Conservation (phyloP, 2,113 vertebrate genomes). For the Scomber japonicus region DNA sequence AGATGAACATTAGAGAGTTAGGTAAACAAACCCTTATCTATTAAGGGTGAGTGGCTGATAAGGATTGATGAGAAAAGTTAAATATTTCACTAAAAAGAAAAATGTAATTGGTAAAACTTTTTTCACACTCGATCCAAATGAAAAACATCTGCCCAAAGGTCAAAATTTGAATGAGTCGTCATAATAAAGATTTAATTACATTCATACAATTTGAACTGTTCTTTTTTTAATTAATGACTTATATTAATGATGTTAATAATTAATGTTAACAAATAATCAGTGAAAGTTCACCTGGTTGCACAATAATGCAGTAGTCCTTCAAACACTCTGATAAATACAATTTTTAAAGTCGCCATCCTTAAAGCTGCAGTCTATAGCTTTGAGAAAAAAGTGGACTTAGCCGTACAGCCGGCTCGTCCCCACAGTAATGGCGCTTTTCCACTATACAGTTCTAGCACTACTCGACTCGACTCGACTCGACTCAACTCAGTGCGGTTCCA, state of each 20-base stretch:
- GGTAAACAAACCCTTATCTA: constrained; percentile 76
- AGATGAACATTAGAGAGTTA: constrained; percentile 66
- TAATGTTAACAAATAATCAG: not conserved
- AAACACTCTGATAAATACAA: too few species aligned
- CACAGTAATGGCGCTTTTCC: too few species aligned
- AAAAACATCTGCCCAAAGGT: constrained; percentile 20
- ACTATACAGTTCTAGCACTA: too few species aligned
- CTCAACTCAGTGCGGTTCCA: too few species aligned
- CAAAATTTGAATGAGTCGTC: not conserved
- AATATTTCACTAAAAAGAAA: constrained; percentile 31
- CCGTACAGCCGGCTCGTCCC: too few species aligned
- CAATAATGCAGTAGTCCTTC: not conserved
- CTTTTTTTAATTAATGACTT: not conserved
- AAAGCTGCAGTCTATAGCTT: too few species aligned
- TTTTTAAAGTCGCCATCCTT: too few species aligned
- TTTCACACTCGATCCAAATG: not conserved
- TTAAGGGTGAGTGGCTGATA: constrained; percentile 61
- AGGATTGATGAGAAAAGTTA: constrained; percentile 76
- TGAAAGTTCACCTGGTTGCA: not conserved
- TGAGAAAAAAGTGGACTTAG: too few species aligned
- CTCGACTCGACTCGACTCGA: too few species aligned
- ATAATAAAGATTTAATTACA: constrained; percentile 38
- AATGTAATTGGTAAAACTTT: constrained; percentile 49
- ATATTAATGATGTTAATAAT: not conserved
- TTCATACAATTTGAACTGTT: constrained; percentile 2